Conservation (phyloP, 2,888 invertebrate species). For the Catocala fraxini region DNA sequence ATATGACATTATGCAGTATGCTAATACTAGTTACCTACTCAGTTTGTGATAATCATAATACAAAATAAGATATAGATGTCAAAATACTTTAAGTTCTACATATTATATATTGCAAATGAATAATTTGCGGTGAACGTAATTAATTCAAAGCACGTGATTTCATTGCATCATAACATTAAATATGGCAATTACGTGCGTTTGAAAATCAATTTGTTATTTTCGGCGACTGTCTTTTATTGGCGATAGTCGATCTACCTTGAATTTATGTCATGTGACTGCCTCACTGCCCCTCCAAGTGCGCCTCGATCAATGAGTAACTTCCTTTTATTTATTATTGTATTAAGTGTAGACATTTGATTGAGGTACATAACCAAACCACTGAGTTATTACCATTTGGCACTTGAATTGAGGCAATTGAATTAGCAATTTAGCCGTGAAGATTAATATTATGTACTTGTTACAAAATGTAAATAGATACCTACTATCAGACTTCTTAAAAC, state of each 20-base stretch:
- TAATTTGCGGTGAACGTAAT: not conserved
- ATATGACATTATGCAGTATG: not conserved
- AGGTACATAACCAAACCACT: not conserved
- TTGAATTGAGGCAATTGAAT: too few species aligned
- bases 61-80: conserved; percentile 3
- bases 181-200: not conserved
- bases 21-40: not conserved
- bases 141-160: conserved; percentile 5
- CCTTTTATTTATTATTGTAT: conserved; percentile 20
- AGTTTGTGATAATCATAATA: not conserved
- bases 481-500: too few species aligned
- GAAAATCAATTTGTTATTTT: conserved; percentile 27
- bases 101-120: not conserved
- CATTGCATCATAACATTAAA: not conserved
- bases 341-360: not conserved
- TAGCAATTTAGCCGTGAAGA: too few species aligned
- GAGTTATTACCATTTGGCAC: too few species aligned
- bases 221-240: conserved; percentile 31
- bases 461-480: too few species aligned
- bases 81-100: not conserved
- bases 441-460: too few species aligned
- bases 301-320: conserved; percentile 32
- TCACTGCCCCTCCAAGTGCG: conserved; percentile 20
- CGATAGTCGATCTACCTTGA: conserved; percentile 62
- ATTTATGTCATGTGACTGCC: conserved; percentile 65